Percentiles rank a stretch among this genome's conserved stretches.
phyloP scores from a whole-genome alignment of 2,113 vertebrate genomes.

The Labeo catla region DNA sequence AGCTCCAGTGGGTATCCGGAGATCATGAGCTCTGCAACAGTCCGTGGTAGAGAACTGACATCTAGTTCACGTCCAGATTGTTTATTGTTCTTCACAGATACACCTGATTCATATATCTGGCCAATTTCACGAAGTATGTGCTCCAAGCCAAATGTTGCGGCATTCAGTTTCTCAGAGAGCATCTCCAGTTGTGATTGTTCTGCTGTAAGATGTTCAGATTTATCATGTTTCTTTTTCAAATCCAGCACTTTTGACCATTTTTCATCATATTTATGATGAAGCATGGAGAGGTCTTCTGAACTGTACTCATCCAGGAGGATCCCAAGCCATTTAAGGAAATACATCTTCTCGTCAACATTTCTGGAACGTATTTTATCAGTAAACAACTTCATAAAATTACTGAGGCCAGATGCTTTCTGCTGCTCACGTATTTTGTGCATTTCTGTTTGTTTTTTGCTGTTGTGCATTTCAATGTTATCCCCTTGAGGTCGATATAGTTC shows the following conservation, averaged over 20 bases:
- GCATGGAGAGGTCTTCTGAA: conserved; percentile 54
- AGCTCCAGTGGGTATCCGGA: conserved; percentile 79
- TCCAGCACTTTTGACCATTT: conserved; percentile 62
- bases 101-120: conserved; percentile 78
- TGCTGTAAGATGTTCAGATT: conserved; percentile 9
- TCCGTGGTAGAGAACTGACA: conserved; percentile 61
- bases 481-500: conserved; percentile 66
- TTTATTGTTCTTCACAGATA: background rate
- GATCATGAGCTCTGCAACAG: conserved; percentile 78
- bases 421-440: conserved; percentile 61
- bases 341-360: conserved; percentile 59
- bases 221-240: conserved; percentile 58
- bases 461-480: conserved; percentile 62
- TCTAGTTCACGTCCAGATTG: background rate
- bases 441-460: conserved; percentile 65
- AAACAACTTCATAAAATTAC: conserved; percentile 51
- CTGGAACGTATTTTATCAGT: conserved; percentile 52
- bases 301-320: conserved; percentile 64
- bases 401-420: conserved; percentile 56
- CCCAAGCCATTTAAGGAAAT: conserved; percentile 75
- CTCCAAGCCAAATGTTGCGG: conserved; percentile 72
- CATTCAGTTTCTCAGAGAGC: conserved; percentile 61
- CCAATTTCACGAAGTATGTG: conserved; percentile 78
- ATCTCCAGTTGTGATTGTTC: conserved; percentile 60
- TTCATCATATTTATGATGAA: conserved; percentile 64